These are phyloP conservation scores for Teleogryllus occipitalis DNA, from an alignment of 1,140 invertebrate genomes.

Conservation along the genomic window DNA sequence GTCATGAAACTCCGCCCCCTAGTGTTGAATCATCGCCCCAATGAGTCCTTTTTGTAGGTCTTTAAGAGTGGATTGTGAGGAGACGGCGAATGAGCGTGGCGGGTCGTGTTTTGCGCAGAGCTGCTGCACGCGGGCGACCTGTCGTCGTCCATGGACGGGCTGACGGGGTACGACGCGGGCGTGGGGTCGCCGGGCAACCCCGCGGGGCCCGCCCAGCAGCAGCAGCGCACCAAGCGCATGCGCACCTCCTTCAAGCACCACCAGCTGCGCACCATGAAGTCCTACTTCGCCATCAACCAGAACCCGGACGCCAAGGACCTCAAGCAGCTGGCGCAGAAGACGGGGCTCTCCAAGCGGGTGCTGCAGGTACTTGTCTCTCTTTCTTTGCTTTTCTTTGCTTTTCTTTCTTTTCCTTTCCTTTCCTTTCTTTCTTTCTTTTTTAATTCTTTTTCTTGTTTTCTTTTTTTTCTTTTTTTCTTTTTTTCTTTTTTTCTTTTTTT, in stretches of 20 bases:
- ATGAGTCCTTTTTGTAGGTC: too few species aligned
- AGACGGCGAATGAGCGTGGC: too few species aligned
- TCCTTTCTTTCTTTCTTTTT: too few species aligned
- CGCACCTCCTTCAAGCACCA: constrained; percentile 95
- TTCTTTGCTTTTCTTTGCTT: too few species aligned
- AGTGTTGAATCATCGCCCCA: too few species aligned
- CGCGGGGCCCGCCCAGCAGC: constrained; percentile 31
- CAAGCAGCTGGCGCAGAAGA: constrained; percentile 91
- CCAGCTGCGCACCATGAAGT: constrained; percentile 95
- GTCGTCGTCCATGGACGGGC: constrained; percentile 67
- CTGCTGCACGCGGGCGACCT: constrained; percentile 61
- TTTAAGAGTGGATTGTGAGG: too few species aligned
- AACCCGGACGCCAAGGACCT: constrained; percentile 95
- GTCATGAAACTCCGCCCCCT: too few species aligned
- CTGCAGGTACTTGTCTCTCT: constrained; percentile 61
- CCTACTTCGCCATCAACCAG: constrained; percentile 93
- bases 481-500: too few species aligned
- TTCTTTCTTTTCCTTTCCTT: too few species aligned
- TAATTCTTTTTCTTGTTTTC: too few species aligned
- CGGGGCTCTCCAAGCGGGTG: constrained; percentile 91
- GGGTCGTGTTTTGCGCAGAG: constrained; percentile 56
- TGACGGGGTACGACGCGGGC: constrained; percentile 61
- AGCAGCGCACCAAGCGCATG: constrained; percentile 78
- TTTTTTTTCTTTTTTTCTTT: too few species aligned
- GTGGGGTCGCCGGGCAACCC: constrained; percentile 60